Conservation (phyloP, 2,797 vertebrate genomes). For the Cygnus olor region DNA sequence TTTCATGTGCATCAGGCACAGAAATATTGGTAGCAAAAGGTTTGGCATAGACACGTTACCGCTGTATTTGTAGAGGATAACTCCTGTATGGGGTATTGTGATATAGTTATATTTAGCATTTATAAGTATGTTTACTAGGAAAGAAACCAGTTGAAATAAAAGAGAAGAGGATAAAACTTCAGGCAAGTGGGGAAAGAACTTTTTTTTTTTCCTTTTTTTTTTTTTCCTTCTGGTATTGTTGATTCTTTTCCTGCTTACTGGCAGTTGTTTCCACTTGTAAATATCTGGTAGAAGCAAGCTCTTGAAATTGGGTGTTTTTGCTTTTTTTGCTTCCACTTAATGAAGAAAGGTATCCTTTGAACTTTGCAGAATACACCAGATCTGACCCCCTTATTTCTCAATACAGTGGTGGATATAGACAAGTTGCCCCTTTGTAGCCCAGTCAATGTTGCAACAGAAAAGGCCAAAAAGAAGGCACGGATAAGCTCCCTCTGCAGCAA, state of each 20-base stretch:
- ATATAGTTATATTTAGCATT: not conserved
- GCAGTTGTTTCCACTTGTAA: not conserved
- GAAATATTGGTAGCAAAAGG: not conserved
- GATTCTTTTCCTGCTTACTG: not conserved
- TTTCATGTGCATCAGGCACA: not conserved
- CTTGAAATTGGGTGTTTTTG: not conserved
- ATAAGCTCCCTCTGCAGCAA: slow-evolving; percentile 6
- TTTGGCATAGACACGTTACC: not conserved
- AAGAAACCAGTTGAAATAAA: not conserved
- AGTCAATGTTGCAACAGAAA: not conserved
- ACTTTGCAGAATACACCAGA: not conserved
- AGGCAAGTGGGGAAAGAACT: not conserved
- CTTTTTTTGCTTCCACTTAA: not conserved
- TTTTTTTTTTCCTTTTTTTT: not conserved
- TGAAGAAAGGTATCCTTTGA: not conserved
- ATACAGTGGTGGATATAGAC: not conserved
- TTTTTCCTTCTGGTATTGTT: not conserved
- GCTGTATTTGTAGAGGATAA: not conserved
- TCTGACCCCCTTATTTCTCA: not conserved
- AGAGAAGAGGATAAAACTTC: not conserved
- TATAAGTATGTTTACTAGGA: not conserved
- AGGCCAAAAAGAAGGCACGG: not conserved
- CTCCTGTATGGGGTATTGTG: not conserved
- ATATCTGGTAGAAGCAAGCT: not conserved
- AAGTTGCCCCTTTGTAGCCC: not conserved